Base-by-base conservation (phyloP, 2,113 vertebrate species). In the Grammomys surdaster region DNA sequence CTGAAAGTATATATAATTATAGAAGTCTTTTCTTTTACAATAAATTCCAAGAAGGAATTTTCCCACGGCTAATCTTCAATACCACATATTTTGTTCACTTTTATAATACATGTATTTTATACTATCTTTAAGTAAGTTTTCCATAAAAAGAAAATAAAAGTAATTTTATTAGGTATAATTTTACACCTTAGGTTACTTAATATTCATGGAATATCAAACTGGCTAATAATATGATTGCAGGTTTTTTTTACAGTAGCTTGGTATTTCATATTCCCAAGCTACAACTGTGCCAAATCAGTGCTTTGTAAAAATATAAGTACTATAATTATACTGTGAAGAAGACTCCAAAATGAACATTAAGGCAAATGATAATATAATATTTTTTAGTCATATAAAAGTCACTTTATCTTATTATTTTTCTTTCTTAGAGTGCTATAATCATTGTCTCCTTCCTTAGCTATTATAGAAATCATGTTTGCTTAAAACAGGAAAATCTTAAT, bases 201-300 rank as follows among this genome's bases (percentile, higher is more conserved):
- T 82, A 92, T 92, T 86, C 22, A 91, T 63, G 16, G 26, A 82
- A 86, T 89, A 72, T 24, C 65, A 95, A 96, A 94, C 19, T 85
- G 67, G 7, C 24, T 96, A 88, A 92, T 88, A 65, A 22, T 54
- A 2, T 91, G 46, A 90, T 95, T 94, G 58, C 81, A 91, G 90
- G 93, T 92, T 40, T 40, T 40, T 94, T 94, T 96, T 73, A 91
- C 1, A 92, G 85, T 91, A 77, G 67, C 56, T 90, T 96, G 54
- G 7, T 72, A 93, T 86, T 92, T 92, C 46, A 86, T 78, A 40
- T 63, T 33, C 70, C 80, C 20, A 73, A 77, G 89, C 72, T 95
- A 87, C 81, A 90, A 95, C 92, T 92, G 88, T 77, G 88, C 58
- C 94, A 96, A 97, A 95, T 96, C 46, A 95, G 69, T 92, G 82